These are phyloP conservation scores for Andrena cerasifolii DNA, from an alignment of 1,140 invertebrate genomes.

Conservation along the genomic window DNA sequence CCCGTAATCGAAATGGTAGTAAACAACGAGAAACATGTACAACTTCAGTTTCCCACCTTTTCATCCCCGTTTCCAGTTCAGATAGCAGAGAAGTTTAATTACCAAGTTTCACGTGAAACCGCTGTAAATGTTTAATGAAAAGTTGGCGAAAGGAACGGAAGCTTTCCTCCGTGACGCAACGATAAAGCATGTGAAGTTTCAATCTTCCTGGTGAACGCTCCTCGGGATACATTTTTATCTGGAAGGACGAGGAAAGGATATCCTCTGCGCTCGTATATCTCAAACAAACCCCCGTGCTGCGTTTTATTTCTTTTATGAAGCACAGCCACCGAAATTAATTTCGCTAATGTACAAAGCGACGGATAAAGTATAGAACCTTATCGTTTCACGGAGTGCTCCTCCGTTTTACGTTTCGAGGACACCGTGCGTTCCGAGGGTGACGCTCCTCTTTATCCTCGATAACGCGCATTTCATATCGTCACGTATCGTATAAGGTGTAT, in stretches of 20 bases:
- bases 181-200: not conserved
- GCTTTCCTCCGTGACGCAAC: too few relatives aligned
- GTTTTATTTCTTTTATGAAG: not conserved
- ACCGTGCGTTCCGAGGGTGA: not conserved
- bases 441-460: not conserved
- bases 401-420: not conserved
- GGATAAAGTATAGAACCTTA: not conserved
- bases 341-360: not conserved
- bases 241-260: not conserved
- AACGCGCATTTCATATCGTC: not conserved
- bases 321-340: slow-evolving; percentile 18
- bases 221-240: not conserved
- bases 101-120: too few relatives aligned
- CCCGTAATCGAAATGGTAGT: too few relatives aligned
- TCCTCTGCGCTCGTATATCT: not conserved
- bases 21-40: too few relatives aligned
- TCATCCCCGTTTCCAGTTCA: too few relatives aligned
- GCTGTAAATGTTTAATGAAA: too few relatives aligned
- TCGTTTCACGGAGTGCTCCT: not conserved
- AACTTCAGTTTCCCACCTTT: too few relatives aligned
- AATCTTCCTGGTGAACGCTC: not conserved
- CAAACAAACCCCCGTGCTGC: not conserved
- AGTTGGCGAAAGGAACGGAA: too few relatives aligned
- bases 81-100: too few relatives aligned
- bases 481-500: not conserved